These are phyloP conservation scores for Oophaga sylvatica DNA, from an alignment of 2,797 vertebrate genomes.

Conservation along the genomic window DNA sequence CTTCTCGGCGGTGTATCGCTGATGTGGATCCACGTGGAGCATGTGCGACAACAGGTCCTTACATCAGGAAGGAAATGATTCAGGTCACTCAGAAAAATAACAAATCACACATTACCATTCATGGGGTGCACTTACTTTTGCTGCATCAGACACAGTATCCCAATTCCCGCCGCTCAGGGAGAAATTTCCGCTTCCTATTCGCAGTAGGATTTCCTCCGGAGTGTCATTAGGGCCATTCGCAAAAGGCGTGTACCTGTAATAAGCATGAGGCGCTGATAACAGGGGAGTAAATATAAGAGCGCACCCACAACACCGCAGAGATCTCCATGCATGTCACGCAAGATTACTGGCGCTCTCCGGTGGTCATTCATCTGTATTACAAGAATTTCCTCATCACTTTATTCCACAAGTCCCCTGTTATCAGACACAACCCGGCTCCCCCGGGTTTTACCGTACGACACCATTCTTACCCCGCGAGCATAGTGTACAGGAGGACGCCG, in stretches of 20 bases:
- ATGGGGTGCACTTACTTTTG: conserved; percentile 81
- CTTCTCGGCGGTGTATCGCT: conserved; percentile 93
- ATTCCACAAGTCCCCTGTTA: not conserved
- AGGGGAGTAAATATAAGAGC: not conserved
- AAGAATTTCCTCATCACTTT: not conserved
- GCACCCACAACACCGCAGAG: too few species aligned
- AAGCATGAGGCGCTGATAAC: not conserved
- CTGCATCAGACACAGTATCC: conserved; percentile 95
- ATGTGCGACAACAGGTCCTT: conserved; percentile 95
- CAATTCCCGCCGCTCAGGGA: conserved; percentile 94
- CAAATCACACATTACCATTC: not conserved
- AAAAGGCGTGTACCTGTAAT: conserved; percentile 89
- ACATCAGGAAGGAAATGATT: conserved; percentile 30
- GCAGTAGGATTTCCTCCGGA: conserved; percentile 93
- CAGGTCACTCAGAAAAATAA: too few species aligned
- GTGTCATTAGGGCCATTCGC: conserved; percentile 97
- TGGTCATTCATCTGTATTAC: not conserved
- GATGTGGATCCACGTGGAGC: conserved; percentile 96
- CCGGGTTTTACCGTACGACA: too few species aligned
- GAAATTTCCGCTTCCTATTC: conserved; percentile 95
- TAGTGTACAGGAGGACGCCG: conserved; percentile 94
- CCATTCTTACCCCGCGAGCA: conserved; percentile 90
- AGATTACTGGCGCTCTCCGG: not conserved
- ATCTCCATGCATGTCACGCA: too few species aligned
- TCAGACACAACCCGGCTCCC: not conserved